Evolutionary conservation across 1,140 invertebrate species (phyloP).

Genomic region (Nasonia longicornis): DNA sequence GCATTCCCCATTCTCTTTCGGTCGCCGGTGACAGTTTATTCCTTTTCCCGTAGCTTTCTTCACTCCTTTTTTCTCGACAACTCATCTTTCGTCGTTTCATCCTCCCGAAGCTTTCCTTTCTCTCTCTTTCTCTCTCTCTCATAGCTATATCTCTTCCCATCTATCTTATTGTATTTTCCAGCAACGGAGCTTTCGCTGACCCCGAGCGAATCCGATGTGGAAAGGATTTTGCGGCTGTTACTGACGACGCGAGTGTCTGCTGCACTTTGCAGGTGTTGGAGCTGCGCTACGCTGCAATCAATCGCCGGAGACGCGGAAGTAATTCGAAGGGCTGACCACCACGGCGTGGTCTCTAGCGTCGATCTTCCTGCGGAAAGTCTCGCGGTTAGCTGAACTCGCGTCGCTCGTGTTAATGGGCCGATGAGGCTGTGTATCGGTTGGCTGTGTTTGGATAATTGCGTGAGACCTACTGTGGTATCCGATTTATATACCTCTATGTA

Average conservation of each 20-base stretch:
- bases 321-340: not conserved
- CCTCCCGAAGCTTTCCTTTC: not conserved
- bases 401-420: not conserved
- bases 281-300: not conserved
- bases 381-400: not conserved
- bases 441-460: not conserved
- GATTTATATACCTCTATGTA: not conserved
- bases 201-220: not conserved
- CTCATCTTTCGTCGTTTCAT: constrained; percentile 13
- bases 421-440: not conserved
- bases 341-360: not conserved
- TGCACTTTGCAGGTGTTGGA: not conserved
- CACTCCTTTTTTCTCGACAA: not conserved
- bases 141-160: too few relatives aligned
- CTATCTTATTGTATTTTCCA: too few relatives aligned
- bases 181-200: too few relatives aligned
- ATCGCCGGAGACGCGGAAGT: not conserved
- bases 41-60: not conserved
- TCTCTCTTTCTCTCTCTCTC: not conserved
- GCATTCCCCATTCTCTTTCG: not conserved
- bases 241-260: not conserved
- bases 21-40: not conserved
- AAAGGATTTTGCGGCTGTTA: constrained; percentile 1
- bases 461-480: not conserved
- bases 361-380: not conserved